phyloP scores from a whole-genome alignment of 2,113 vertebrate species.

The Spea multiplicata region DNA sequence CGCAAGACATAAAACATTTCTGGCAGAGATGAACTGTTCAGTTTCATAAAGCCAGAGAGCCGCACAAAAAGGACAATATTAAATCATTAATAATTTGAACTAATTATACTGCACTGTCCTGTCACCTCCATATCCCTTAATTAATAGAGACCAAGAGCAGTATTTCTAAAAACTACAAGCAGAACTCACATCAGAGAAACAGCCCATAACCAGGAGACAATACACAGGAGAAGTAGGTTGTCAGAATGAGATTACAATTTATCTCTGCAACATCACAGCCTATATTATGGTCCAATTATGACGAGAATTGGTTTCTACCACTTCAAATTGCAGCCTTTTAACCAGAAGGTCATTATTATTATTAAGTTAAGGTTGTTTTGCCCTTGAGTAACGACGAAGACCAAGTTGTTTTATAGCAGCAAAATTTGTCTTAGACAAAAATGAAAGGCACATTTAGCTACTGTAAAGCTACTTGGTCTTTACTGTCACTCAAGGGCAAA shows the following conservation, averaged over 20 bases:
- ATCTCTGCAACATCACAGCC: conserved; percentile 11
- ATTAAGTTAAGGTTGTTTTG: conserved; percentile 13
- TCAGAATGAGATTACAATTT: conserved; percentile 31
- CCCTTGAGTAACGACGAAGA: not conserved
- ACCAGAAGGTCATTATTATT: conserved; percentile 23
- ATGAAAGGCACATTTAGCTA: no score
- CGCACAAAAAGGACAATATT: conserved; percentile 49
- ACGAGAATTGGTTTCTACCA: not conserved
- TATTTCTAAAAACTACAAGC: conserved; percentile 41
- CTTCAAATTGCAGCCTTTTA: conserved; percentile 12
- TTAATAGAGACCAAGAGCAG: conserved; percentile 47
- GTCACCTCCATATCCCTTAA: conserved; percentile 48
- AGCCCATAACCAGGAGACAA: conserved; percentile 6
- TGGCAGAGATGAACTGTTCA: conserved; percentile 49
- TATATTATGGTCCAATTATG: conserved; percentile 19
- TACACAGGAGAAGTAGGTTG: conserved; percentile 14
- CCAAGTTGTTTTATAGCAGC: no score
- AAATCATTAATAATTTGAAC: conserved; percentile 49
- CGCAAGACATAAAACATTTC: conserved; percentile 43
- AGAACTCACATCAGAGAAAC: conserved; percentile 17
- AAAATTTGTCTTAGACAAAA: no score
- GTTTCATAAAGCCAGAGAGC: conserved; percentile 46
- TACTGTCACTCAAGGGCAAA: not conserved
- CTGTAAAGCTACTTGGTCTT: not conserved
- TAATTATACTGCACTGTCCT: conserved; percentile 44